Conservation (phyloP, 2,888 invertebrate genomes). For the Chorisops tibialis region DNA sequence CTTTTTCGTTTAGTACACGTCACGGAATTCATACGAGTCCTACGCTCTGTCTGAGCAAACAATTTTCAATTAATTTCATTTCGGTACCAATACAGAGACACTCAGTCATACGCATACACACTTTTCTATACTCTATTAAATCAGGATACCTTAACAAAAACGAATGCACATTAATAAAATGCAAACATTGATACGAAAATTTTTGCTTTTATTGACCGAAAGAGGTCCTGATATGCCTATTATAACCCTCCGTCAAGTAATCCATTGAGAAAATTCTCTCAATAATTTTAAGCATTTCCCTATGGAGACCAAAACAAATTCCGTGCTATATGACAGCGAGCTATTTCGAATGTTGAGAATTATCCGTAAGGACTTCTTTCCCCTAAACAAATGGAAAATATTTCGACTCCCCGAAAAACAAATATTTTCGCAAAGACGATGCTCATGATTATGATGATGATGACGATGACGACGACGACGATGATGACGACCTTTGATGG, state of each 20-base stretch:
- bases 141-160: too few relatives aligned
- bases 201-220: constrained; percentile 3
- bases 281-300: not conserved
- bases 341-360: not conserved
- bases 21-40: too few relatives aligned
- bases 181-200: constrained; percentile 1
- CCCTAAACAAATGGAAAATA: not conserved
- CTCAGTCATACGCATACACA: too few relatives aligned
- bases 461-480: not conserved
- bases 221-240: not conserved
- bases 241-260: not conserved
- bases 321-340: not conserved
- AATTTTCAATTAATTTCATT: constrained; percentile 25
- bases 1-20: too few relatives aligned
- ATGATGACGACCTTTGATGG: not conserved
- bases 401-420: constrained; percentile 4
- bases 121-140: too few relatives aligned
- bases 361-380: not conserved
- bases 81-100: not conserved
- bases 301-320: constrained; percentile 7
- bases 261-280: constrained; percentile 14
- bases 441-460: constrained; percentile 2
- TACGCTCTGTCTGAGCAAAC: constrained; percentile 21
- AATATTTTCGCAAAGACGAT: constrained; percentile 18
- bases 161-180: constrained; percentile 16